phyloP scores from a whole-genome alignment of 2,113 vertebrate species.

The Isichthys henryi region DNA sequence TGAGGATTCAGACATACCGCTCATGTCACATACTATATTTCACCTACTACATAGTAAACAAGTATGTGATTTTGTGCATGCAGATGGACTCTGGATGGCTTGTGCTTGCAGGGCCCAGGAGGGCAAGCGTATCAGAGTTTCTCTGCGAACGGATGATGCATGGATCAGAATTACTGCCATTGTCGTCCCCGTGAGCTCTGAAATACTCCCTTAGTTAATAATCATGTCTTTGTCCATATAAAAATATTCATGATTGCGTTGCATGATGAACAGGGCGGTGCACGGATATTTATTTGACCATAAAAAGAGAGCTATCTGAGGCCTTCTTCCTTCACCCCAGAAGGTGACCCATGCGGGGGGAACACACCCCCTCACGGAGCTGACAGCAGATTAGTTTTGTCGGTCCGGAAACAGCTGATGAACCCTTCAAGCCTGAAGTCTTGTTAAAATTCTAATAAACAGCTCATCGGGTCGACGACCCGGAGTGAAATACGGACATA shows the following conservation, averaged over 20 bases:
- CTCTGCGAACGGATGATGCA: slow-evolving; percentile 32
- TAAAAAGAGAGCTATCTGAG: slow-evolving; percentile 60
- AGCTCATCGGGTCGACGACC: slow-evolving; percentile 66
- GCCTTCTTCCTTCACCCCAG: slow-evolving; percentile 45
- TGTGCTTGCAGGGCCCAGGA: background rate
- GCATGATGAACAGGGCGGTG: slow-evolving; percentile 53
- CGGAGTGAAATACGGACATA: slow-evolving; percentile 63
- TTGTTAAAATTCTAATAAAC: slow-evolving; percentile 79
- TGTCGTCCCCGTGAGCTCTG: slow-evolving; percentile 42
- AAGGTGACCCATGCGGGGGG: slow-evolving; percentile 58
- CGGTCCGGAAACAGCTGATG: slow-evolving; percentile 69
- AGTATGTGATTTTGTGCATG: background rate
- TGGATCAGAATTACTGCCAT: slow-evolving; percentile 55
- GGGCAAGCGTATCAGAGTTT: background rate
- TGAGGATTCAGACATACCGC: background rate
- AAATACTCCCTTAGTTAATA: slow-evolving; percentile 60
- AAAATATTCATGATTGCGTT: slow-evolving; percentile 66
- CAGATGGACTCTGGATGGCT: background rate
- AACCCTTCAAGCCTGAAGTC: slow-evolving; percentile 59
- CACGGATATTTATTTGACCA: slow-evolving; percentile 59
- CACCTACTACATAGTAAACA: background rate
- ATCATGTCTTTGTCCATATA: slow-evolving; percentile 71
- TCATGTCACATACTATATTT: background rate
- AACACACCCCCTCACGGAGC: slow-evolving; percentile 41
- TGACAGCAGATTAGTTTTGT: slow-evolving; percentile 57